Conservation (phyloP, 2,113 vertebrate species). For the Nerophis ophidion region DNA sequence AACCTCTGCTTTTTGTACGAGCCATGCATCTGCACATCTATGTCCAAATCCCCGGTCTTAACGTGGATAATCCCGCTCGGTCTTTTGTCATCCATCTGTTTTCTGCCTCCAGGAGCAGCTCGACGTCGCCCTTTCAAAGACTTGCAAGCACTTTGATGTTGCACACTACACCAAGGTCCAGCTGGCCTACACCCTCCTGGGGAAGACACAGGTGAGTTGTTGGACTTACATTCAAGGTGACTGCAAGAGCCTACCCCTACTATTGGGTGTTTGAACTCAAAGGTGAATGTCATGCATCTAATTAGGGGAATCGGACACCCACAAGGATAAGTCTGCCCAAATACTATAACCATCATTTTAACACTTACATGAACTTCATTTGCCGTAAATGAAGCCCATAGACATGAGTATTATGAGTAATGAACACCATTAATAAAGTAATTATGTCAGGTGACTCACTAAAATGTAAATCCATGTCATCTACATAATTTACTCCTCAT, state of each 20-base stretch:
- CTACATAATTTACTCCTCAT: no score
- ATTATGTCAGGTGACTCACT: no score
- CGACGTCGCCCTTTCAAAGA: conserved; percentile 94
- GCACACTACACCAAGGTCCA: conserved; percentile 95
- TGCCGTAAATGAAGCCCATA: no score
- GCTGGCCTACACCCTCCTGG: conserved; percentile 90
- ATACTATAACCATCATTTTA: no score
- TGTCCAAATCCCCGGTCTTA: conserved; percentile 37
- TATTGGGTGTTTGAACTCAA: background rate
- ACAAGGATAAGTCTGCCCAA: no score
- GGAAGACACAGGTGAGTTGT: conserved; percentile 91
- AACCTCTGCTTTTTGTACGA: conserved; percentile 24
- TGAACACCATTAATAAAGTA: no score
- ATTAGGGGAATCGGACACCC: no score
- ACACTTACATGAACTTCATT: no score
- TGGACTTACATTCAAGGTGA: background rate
- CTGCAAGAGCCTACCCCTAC: background rate
- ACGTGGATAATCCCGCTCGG: conserved; percentile 35
- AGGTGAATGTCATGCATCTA: background rate
- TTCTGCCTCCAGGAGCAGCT: conserved; percentile 84
- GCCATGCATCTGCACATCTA: conserved; percentile 29
- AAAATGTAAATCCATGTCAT: no score
- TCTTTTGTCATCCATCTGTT: conserved; percentile 33
- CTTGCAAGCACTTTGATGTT: conserved; percentile 97
- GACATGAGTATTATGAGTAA: no score